phyloP scores from a whole-genome alignment of 1,140 invertebrate species.

The Drosophila sp. region DNA sequence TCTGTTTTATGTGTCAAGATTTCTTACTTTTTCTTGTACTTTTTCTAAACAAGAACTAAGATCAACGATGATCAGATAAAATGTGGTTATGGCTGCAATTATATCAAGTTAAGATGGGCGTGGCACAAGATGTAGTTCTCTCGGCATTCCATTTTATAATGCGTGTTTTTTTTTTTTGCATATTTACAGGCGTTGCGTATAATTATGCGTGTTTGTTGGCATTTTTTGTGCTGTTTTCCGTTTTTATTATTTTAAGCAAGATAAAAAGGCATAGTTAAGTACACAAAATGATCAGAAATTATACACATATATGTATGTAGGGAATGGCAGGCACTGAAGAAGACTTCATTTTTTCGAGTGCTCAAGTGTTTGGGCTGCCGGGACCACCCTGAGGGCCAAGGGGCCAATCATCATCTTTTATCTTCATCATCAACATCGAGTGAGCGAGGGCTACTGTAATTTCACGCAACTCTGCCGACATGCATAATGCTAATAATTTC shows the following conservation, averaged over 20 bases:
- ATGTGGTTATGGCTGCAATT: slow-evolving; percentile 65
- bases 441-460: slow-evolving; percentile 56
- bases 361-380: not conserved
- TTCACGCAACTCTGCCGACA: slow-evolving; percentile 75
- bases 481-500: slow-evolving; percentile 75
- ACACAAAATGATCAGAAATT: slow-evolving; percentile 81
- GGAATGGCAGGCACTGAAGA: slow-evolving; percentile 39
- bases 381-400: slow-evolving; percentile 8
- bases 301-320: slow-evolving; percentile 63
- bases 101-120: slow-evolving; percentile 39
- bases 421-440: slow-evolving; percentile 25
- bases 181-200: slow-evolving; percentile 42
- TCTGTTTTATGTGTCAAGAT: not conserved
- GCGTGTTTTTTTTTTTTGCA: slow-evolving; percentile 21
- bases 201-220: slow-evolving; percentile 44
- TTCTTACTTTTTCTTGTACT: not conserved
- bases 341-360: slow-evolving; percentile 8
- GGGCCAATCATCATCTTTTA: slow-evolving; percentile 34
- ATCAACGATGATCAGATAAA: slow-evolving; percentile 40
- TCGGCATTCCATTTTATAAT: not conserved
- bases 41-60: slow-evolving; percentile 13
- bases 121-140: slow-evolving; percentile 20
- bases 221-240: slow-evolving; percentile 23
- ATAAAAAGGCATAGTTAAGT: slow-evolving; percentile 63
- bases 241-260: slow-evolving; percentile 3